Conservation (phyloP, 2,797 vertebrate genomes). For the Chelidonichthys spinosus region DNA sequence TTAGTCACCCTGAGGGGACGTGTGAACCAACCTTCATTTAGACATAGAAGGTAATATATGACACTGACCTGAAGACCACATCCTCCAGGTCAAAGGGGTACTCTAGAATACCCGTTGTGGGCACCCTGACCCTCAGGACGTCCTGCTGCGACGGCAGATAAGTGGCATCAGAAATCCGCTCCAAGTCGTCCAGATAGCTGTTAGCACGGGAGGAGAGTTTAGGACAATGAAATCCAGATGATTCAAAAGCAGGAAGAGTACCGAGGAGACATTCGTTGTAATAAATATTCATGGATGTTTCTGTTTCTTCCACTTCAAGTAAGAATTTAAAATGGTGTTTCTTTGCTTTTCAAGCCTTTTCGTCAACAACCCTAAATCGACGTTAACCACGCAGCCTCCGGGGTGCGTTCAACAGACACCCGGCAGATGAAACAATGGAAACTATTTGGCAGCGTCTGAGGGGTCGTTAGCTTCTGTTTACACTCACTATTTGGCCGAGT, state of each 20-base stretch:
- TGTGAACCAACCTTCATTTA: too few relatives aligned
- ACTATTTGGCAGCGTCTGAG: conserved; percentile 40
- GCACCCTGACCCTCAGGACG: conserved; percentile 87
- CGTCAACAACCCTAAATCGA: conserved; percentile 51
- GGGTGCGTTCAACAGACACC: conserved; percentile 29
- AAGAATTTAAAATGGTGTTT: neutral
- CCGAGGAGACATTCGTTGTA: neutral
- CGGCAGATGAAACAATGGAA: conserved; percentile 50
- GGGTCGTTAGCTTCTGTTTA: conserved; percentile 47
- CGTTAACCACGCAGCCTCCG: conserved; percentile 5
- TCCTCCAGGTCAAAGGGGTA: conserved; percentile 90
- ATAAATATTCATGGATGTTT: conserved; percentile 16
- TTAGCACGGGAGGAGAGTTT: conserved; percentile 21
- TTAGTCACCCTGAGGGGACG: too few relatives aligned
- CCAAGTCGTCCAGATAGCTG: conserved; percentile 88
- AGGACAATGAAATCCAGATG: conserved; percentile 1
- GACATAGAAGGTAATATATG: neutral
- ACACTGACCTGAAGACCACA: conserved; percentile 87
- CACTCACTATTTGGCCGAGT: conserved; percentile 98
- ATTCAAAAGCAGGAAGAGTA: neutral
- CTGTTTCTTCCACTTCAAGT: conserved; percentile 5
- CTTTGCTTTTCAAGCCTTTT: conserved; percentile 9
- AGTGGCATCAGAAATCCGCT: conserved; percentile 77
- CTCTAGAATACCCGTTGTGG: conserved; percentile 89
- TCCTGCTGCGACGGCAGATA: conserved; percentile 90